Evolutionary conservation across 2,888 invertebrate genomes (phyloP), one percentile per base, ranked within the genome.

Genomic region (Capitulum mitella): DNA sequence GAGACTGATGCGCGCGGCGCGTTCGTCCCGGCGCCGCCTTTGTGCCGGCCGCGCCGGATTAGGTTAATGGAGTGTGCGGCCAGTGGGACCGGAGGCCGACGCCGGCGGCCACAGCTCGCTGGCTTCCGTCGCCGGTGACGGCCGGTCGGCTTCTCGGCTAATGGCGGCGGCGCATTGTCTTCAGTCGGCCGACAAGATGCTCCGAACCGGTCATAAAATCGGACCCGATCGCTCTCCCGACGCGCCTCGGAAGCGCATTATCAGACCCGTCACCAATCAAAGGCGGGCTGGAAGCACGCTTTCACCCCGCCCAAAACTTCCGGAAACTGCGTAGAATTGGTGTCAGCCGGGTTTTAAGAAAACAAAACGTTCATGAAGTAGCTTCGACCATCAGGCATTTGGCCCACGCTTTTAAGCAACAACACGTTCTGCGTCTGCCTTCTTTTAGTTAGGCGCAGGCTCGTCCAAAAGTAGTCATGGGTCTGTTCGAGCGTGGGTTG

Each of bases 261-360:
- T 14, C 61, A 34, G 19, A 19, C 34, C 64, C 3, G 34, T 29
- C 34, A 34, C 64, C 34, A 34, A 14, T 19, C 32, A 64, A 19
- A 6, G 64, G 64, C 64, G 51, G n/a, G 22, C 29, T 29, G 0
- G 14, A 34, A 64, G 64, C 34, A 34, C 34, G 64, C 64, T 64
- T 64, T 64, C 64, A 32, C 64, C 34, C 34, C 58, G 58, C 58
- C 58, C 58, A 58, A 58, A 58, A 10, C n/a, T n/a, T n/a, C n/a
- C n/a, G n/a, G n/a, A n/a, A n/a, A n/a, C n/a, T n/a, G n/a, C n/a
- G n/a, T n/a, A n/a, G n/a, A n/a, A n/a, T n/a, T n/a, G n/a, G n/a
- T n/a, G n/a, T n/a, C n/a, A n/a, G n/a, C n/a, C n/a, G n/a, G n/a
- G n/a, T n/a, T n/a, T n/a, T n/a, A n/a, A n/a, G n/a, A n/a, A n/a